Evolutionary conservation across 2,888 invertebrate species (phyloP), one percentile per base, ranked within the genome.

Genomic region (Chaitophorus viminalis): DNA sequence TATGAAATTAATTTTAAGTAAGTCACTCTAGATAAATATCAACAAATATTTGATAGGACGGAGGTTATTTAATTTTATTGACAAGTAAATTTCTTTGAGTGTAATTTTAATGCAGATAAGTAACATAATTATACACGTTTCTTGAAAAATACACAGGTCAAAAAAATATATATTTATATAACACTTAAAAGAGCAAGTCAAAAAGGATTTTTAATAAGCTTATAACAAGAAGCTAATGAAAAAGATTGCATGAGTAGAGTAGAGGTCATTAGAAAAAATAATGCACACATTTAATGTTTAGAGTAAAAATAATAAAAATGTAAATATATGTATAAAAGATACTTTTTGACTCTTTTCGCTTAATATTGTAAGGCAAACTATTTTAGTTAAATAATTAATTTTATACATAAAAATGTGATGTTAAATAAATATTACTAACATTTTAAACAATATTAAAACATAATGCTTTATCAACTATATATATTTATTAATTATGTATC

Each of bases 401-500:
- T 74, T 46, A 29, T 60, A 60, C 4, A 36, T 21, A 74, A 14
- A 36, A 83, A 74, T 75, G 60, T 83, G 84, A 84, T 65, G 39
- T 39, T 75, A 18, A 65, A 68, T 84, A 84, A 46, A 65, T 60
- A 83, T n/a, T 79, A 79, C 2, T 29, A 68, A 6, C 25, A 36
- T 79, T 65, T 76, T 46, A 76, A 84, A 84, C 84, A 75, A 68
- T 84, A 84, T 68, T 76, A 84, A 68, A 76, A 84, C 84, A 76
- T 84, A 65, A 76, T 76, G 65, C 76, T 84, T 25, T 60, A 83
- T 75, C 14, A 82, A 75, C 17, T 36, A 65, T 60, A n/a, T n/a
- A 11, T 33, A 25, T 65, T 31, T 21, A n/a, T n/a, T n/a, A n/a
- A n/a, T n/a, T n/a, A n/a, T n/a, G n/a, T 46, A 31, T 65, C 39